Conservation (phyloP, 1,140 invertebrate species). For the Coenobita brevimanus region DNA sequence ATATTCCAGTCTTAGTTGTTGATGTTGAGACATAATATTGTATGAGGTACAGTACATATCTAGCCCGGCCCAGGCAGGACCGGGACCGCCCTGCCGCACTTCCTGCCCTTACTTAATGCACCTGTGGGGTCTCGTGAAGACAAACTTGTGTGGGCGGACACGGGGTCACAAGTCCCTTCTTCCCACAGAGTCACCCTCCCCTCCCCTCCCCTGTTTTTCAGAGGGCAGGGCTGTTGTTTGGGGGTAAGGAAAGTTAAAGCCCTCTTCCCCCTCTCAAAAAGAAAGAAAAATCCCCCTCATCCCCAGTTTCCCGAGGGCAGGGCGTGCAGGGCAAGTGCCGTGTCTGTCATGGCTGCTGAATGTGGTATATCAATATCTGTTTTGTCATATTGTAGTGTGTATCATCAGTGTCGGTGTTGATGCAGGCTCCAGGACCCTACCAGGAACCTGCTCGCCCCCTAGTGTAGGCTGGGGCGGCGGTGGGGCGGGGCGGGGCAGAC, state of each 20-base stretch:
- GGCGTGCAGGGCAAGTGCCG: constrained; percentile 43
- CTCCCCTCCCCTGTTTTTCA: too few species aligned
- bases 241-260: too few species aligned
- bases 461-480: constrained; percentile 20
- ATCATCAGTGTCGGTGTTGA: too few species aligned
- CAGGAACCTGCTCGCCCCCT: constrained; percentile 24
- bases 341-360: constrained; percentile 57
- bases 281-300: background rate
- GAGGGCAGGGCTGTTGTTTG: too few species aligned
- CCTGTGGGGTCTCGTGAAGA: too few species aligned
- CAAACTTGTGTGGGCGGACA: too few species aligned
- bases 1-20: constrained; percentile 61
- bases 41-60: constrained; percentile 29
- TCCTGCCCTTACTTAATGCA: constrained; percentile 7
- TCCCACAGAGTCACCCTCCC: background rate
- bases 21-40: constrained; percentile 45
- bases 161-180: background rate
- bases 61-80: too few species aligned
- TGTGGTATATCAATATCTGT: constrained; percentile 65
- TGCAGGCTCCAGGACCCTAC: too few species aligned
- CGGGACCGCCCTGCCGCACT: background rate
- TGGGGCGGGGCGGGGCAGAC: background rate
- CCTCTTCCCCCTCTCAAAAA: background rate
- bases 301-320: background rate
- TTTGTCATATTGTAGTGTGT: constrained; percentile 47